Percentiles rank a stretch among this genome's conserved stretches.
Evolutionary conservation across 2,113 vertebrate genomes (phyloP).

Genomic region (Lepidothrix coronata): DNA sequence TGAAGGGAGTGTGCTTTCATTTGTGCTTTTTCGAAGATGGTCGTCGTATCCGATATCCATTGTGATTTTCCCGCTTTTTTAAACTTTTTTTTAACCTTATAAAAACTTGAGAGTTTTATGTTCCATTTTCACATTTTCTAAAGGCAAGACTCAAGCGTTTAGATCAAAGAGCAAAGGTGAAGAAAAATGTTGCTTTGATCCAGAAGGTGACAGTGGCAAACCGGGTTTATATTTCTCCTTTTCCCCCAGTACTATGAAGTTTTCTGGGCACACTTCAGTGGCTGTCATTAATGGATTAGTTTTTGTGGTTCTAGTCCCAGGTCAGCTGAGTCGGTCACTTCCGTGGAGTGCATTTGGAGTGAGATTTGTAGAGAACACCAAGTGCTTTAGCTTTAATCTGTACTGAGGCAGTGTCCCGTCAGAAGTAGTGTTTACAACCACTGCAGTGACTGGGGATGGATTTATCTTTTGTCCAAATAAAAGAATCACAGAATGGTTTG

Average conservation of each 20-base stretch:
- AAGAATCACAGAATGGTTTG: not conserved
- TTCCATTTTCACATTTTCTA: not conserved
- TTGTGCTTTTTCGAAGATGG: not conserved
- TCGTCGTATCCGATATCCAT: not conserved
- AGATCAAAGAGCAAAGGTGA: not conserved
- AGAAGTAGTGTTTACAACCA: not conserved
- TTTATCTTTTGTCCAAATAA: not conserved
- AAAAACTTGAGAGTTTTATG: not conserved
- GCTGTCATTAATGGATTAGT: not conserved
- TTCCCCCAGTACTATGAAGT: rapidly evolving
- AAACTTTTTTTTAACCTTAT: not conserved
- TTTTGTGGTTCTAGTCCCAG: not conserved
- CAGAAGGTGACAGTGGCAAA: not conserved
- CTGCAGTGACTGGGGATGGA: not conserved
- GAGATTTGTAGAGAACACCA: not conserved
- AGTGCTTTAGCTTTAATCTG: not conserved
- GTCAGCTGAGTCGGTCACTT: not conserved
- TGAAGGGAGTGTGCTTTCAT: not conserved
- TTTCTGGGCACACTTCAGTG: not conserved
- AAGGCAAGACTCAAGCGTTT: not conserved
- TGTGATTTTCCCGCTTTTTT: not conserved
- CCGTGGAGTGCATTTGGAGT: not conserved
- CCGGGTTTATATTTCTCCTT: not conserved
- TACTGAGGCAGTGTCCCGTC: not conserved
- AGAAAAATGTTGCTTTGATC: not conserved